Base-by-base conservation (phyloP, 2,888 invertebrate species). In the Sepiola atlantica region DNA sequence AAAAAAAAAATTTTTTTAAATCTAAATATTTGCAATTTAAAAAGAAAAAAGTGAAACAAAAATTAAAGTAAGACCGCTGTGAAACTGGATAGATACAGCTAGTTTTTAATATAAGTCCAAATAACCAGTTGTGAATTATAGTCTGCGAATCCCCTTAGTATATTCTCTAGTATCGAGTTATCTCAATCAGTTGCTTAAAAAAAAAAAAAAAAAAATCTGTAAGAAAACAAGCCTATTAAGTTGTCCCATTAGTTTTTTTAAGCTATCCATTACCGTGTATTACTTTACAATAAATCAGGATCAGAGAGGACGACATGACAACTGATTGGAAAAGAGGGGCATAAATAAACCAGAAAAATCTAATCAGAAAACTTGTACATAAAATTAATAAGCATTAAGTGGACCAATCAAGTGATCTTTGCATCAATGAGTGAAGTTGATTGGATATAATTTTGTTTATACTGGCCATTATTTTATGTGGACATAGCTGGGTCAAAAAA, bases 381-480 rank as follows among this genome's bases (percentile, higher is more conserved):
- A 77, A 77, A 77, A 32, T 32, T 77, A 77, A 77, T n/a, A 77
- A 14, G 77, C n/a, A 61, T 24, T 24, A 77, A 77, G n/a, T 77
- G n/a, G 12, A 77, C 77, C 77, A 77, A 77, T 77, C 10, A n/a
- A 14, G 18, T n/a, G n/a, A n/a, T 77, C n/a, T 20, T 14, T n/a
- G 16, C 16, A 32, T 32, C 77, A 77, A 16, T 2, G n/a, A 24
- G 28, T 77, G 61, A 77, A 77, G 21, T 77, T 77, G 77, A 77
- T 77, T 16, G 14, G 18, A n/a, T 77, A 77, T n/a, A 77, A 77
- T 77, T n/a, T n/a, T 77, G n/a, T 77, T 77, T 77, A 77, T n/a
- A 77, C n/a, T 32, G n/a, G n/a, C 77, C n/a, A 77, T n/a, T 77
- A n/a, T 77, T 77, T 77, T n/a, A 77, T 77, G 77, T 77, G 77